Percentiles rank a stretch among this genome's conserved stretches.
These are phyloP conservation scores for Symphodus melops DNA, from an alignment of 2,113 vertebrate genomes.

Conservation along the genomic window DNA sequence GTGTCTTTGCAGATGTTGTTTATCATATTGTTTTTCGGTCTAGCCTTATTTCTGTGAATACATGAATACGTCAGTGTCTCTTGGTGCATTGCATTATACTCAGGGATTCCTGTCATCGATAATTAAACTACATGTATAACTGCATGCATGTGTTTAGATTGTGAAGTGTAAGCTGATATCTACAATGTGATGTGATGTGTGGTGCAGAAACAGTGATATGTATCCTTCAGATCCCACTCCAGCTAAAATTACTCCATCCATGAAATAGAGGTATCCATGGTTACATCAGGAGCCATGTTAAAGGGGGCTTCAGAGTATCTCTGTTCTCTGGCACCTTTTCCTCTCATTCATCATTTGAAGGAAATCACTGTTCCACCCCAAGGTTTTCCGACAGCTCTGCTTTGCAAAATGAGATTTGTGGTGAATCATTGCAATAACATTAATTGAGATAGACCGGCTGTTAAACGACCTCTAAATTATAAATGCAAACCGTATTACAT, in stretches of 20 bases:
- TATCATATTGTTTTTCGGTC: background rate
- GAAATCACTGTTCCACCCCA: constrained; percentile 57
- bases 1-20: background rate
- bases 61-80: constrained; percentile 2
- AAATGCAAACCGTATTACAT: constrained; percentile 53
- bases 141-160: constrained; percentile 2
- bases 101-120: background rate
- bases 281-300: constrained; percentile 83
- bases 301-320: constrained; percentile 76
- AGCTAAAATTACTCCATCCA: constrained; percentile 84
- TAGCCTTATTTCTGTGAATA: constrained; percentile 8
- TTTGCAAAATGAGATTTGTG: constrained; percentile 59
- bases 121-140: background rate
- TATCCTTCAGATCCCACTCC: constrained; percentile 79
- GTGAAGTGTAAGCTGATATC: constrained; percentile 8
- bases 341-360: constrained; percentile 72
- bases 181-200: constrained; percentile 39
- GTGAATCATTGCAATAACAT: constrained; percentile 50
- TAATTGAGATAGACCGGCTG: constrained; percentile 54
- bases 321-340: constrained; percentile 73
- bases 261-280: constrained; percentile 85
- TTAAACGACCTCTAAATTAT: constrained; percentile 70
- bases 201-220: constrained; percentile 64
- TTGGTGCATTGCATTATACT: background rate
- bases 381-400: constrained; percentile 59